Base-by-base conservation (phyloP, 2,888 invertebrate genomes). In the Rapana venosa region DNA sequence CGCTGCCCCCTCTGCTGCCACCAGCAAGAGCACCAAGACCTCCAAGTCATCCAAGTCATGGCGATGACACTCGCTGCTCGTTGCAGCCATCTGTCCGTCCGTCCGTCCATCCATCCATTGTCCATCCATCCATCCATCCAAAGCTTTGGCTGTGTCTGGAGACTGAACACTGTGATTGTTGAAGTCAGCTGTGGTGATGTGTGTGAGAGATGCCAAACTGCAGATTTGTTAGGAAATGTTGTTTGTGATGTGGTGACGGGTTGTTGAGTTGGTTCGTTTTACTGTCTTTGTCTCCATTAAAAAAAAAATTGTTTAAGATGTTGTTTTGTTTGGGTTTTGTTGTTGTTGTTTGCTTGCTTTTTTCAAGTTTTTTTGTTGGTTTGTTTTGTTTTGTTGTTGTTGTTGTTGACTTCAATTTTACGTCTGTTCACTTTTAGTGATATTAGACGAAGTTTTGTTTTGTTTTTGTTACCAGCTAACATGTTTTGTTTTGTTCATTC, bases 1-100 rank as follows among this genome's bases (percentile, higher is more conserved):
- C 0, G 5, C 56, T 6, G 26, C 88, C 11, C 47, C 30, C 35
- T 11, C 70, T 15, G 35, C 36, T 17, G 36, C 13, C 56, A n/a
- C 32, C 32, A 83, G 30, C 26, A 47, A 87, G 36, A 88, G 47
- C 61, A 88, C 22, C 56, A 79, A 56, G 20, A 56, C 20, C n/a
- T 17, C 26, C 58, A 88, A 66, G 66, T 66, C 81, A 30, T 61
- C 88, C 26, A 88, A 88, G 47, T 88, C 83, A 13, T 83, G 83
- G 83, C 81, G 88, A 88, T 88, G 66, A 88, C 56, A 36, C 30
- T 15, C 30, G 11, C 79, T 74, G 32, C 20, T 85, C 58, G 13
- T 30, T 6, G 0, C 47, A 47, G 47, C 47, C 47, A 47, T 47
- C 47, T 47, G 47, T 30, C 26, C 36, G 26, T 83, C 47, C 83